Percentiles rank a stretch among this genome's conserved stretches.
These are phyloP conservation scores for Malacoctenus gilli DNA, from an alignment of 2,797 vertebrate genomes.

Conservation along the genomic window DNA sequence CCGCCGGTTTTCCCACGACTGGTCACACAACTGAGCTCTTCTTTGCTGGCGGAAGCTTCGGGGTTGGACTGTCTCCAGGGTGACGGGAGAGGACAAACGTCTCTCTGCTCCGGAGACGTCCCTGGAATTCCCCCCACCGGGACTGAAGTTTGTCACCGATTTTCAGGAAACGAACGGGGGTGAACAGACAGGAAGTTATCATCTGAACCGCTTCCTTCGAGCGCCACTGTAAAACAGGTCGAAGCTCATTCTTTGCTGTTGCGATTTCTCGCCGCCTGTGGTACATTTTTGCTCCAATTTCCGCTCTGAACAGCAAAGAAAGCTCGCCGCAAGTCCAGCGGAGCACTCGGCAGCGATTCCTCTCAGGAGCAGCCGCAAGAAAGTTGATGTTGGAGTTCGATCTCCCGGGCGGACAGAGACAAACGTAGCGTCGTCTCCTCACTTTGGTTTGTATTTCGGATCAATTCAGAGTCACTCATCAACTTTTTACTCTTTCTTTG, in stretches of 20 bases:
- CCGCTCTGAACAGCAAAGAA: neutral
- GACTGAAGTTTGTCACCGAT: neutral
- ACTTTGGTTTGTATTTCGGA: no score
- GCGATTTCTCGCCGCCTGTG: no score
- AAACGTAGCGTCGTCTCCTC: no score
- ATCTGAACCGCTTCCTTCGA: no score
- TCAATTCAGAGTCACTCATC: neutral
- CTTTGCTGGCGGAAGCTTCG: no score
- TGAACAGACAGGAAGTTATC: no score
- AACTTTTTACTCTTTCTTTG: no score
- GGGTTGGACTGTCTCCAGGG: neutral
- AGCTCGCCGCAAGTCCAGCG: neutral
- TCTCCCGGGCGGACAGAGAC: neutral
- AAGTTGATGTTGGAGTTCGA: neutral
- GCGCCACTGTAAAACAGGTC: no score
- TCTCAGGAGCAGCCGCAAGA: neutral
- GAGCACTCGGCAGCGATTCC: neutral
- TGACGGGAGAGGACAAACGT: slow-evolving; percentile 7
- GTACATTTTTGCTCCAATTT: no score
- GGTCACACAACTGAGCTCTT: neutral
- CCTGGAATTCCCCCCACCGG: slow-evolving; percentile 37
- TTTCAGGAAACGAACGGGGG: neutral
- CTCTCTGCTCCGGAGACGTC: slow-evolving; percentile 1
- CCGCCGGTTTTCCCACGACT: slow-evolving; percentile 23
- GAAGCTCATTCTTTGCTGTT: no score